These are phyloP conservation scores for Otis tarda DNA, from an alignment of 2,113 vertebrate genomes.

Conservation along the genomic window DNA sequence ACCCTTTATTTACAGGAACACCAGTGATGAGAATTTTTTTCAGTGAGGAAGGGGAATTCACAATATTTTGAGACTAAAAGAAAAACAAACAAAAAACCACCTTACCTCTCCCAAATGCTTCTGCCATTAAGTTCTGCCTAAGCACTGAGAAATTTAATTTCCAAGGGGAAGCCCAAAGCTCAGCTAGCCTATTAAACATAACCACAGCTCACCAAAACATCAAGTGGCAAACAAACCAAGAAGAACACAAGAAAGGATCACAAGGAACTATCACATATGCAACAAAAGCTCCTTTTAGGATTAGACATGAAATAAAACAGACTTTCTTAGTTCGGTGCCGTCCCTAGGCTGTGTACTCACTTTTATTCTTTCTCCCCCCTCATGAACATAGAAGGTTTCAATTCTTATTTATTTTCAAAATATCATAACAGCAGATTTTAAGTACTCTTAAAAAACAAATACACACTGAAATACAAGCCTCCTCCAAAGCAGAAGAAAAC, in stretches of 20 bases:
- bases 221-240: constrained; percentile 15
- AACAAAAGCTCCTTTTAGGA: constrained; percentile 2
- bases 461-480: neutral
- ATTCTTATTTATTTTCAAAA: neutral
- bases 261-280: neutral
- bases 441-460: neutral
- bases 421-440: neutral
- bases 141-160: constrained; percentile 4
- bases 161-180: constrained; percentile 38
- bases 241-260: neutral
- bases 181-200: neutral
- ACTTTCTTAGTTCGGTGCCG: neutral
- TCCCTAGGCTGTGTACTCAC: neutral
- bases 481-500: neutral
- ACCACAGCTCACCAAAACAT: neutral
- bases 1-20: constrained; percentile 30
- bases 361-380: neutral
- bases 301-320: neutral
- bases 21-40: neutral
- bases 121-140: neutral
- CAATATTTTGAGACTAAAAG: constrained; percentile 7
- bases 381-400: neutral
- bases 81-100: constrained; percentile 27
- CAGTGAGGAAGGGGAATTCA: constrained; percentile 32
- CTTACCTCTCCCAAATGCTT: neutral